A percentile compares a stretch with the other conserved stretches of the same genome.
These are phyloP conservation scores for Lucilia cuprina DNA, from an alignment of 1,140 invertebrate species.

Conservation along the genomic window DNA sequence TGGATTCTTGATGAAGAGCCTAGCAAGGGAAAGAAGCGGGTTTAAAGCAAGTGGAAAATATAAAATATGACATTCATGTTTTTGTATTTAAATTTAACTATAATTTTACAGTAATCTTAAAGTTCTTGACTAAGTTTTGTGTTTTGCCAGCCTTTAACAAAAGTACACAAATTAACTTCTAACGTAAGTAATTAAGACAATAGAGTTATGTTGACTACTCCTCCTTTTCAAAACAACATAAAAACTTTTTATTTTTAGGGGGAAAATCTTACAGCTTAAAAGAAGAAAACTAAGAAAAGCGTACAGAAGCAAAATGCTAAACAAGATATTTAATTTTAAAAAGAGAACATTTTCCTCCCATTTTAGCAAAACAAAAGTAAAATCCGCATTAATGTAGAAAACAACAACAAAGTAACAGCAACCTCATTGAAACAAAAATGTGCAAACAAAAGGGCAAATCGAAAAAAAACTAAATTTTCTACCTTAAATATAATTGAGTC, in stretches of 20 bases:
- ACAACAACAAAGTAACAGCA: background rate
- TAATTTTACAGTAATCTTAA: background rate
- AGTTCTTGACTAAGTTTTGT: background rate
- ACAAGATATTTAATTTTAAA: background rate
- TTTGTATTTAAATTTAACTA: background rate
- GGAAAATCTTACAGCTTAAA: background rate
- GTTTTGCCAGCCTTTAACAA: background rate
- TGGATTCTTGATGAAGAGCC: too few relatives aligned
- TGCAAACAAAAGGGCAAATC: background rate
- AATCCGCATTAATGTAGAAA: background rate
- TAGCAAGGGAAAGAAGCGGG: too few relatives aligned
- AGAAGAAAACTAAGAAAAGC: background rate
- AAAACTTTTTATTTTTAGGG: background rate
- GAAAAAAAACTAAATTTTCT: background rate
- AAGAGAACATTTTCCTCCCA: background rate
- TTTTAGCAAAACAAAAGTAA: background rate
- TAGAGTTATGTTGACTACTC: constrained; percentile 6
- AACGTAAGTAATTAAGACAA: constrained; percentile 18
- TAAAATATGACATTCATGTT: too few relatives aligned
- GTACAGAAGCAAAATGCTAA: background rate
- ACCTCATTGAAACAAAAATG: background rate
- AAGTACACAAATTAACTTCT: constrained; percentile 1
- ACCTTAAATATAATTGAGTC: constrained; percentile 12
- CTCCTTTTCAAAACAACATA: background rate
- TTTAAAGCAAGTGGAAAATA: too few relatives aligned